Conservation (phyloP, 2,113 vertebrate genomes). For the Aldabrachelys gigantea region DNA sequence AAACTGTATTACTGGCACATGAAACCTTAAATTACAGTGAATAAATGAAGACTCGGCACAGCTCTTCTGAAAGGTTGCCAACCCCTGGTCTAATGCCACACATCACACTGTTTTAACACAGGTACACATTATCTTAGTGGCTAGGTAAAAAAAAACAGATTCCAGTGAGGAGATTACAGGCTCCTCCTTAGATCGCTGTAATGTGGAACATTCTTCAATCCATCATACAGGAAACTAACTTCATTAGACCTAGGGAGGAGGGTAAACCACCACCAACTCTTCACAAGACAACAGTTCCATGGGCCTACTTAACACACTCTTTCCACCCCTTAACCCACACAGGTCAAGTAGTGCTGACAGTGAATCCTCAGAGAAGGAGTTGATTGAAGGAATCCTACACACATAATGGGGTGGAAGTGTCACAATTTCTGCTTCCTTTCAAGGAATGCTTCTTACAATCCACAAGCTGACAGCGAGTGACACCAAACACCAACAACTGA, state of each 20-base stretch:
- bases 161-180: neutral
- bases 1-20: too few relatives aligned
- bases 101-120: neutral
- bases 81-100: too few relatives aligned
- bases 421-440: too few relatives aligned
- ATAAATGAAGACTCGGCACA: too few relatives aligned
- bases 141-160: neutral
- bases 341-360: neutral
- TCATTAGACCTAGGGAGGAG: neutral
- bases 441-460: too few relatives aligned
- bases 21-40: too few relatives aligned
- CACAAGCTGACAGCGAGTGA: too few relatives aligned
- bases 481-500: too few relatives aligned
- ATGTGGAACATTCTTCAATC: neutral
- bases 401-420: too few relatives aligned
- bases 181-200: neutral
- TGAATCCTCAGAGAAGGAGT: too few relatives aligned
- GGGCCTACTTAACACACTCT: neutral
- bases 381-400: too few relatives aligned
- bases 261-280: neutral
- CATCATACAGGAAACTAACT: neutral
- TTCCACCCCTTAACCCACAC: neutral
- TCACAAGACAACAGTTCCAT: neutral
- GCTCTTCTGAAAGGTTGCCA: too few relatives aligned
- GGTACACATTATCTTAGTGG: neutral